These are phyloP conservation scores for Pristionchus fissidentatus DNA, from an alignment of 2,888 invertebrate genomes.

Conservation along the genomic window DNA sequence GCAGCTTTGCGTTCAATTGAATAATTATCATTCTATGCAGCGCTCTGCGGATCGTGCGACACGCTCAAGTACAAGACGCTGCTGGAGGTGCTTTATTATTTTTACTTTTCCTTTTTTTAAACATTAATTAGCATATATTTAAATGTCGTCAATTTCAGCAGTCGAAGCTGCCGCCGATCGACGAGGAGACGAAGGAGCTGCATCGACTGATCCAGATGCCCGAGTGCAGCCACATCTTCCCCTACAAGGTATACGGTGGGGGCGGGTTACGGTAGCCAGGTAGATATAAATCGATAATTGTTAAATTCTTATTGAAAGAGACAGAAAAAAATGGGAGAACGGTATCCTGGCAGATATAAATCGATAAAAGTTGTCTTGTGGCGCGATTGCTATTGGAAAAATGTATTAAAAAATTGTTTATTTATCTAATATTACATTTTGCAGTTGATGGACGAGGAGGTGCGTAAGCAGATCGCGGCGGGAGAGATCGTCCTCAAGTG, in stretches of 20 bases:
- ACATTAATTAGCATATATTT: neutral
- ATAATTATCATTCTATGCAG: conserved; percentile 44
- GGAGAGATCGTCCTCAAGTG: neutral
- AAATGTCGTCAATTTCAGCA: neutral
- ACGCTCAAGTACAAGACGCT: conserved; percentile 67
- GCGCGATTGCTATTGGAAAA: neutral
- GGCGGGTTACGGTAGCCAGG: neutral
- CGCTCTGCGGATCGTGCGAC: conserved; percentile 80
- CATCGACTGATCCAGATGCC: conserved; percentile 56
- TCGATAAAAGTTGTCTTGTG: neutral
- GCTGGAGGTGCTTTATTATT: neutral
- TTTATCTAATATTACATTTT: neutral
- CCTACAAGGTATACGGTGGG: conserved; percentile 49
- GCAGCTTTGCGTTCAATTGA: neutral
- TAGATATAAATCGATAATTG: neutral
- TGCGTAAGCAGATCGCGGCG: neutral
- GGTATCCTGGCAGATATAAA: no score
- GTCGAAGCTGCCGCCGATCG: neutral
- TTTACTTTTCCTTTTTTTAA: neutral
- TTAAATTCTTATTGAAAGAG: no score
- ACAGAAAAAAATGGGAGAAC: no score
- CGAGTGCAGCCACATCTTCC: conserved; percentile 58
- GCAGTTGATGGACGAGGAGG: conserved; percentile 9
- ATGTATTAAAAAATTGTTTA: neutral
- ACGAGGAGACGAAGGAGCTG: conserved; percentile 16